Evolutionary conservation across 1,140 invertebrate genomes (phyloP).

Genomic region (Chelonus insularis): DNA sequence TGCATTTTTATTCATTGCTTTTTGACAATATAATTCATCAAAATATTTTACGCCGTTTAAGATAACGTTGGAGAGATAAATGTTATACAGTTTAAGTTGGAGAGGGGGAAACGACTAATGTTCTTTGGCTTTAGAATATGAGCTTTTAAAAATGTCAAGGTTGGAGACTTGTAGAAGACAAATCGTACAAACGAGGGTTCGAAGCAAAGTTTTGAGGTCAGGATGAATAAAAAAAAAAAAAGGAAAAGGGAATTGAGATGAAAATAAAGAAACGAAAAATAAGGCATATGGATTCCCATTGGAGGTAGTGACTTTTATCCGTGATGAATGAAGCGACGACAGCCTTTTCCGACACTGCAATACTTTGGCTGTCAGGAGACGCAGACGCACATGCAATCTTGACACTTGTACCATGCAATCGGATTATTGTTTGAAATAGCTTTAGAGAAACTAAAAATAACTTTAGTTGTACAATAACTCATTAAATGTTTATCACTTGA

Average conservation of each 20-base stretch:
- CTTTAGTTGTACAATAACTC: not conserved
- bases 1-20: too few relatives aligned
- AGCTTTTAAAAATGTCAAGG: not conserved
- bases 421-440: not conserved
- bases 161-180: not conserved
- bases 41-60: too few relatives aligned
- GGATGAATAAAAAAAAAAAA: not conserved
- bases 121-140: not conserved
- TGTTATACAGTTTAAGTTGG: not conserved
- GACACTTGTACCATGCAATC: not conserved
- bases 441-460: not conserved
- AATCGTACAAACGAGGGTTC: not conserved
- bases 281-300: not conserved
- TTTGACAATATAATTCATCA: too few relatives aligned
- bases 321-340: constrained; percentile 43
- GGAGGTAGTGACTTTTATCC: constrained; percentile 25
- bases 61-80: not conserved
- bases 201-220: not conserved
- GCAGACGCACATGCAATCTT: constrained; percentile 19
- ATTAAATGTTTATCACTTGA: not conserved
- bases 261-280: not conserved
- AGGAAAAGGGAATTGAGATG: not conserved
- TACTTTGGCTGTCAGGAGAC: constrained; percentile 25
- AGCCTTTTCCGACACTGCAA: constrained; percentile 43
- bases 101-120: not conserved